Conservation (phyloP, 2,888 invertebrate species). For the Latrodectus elegans region DNA sequence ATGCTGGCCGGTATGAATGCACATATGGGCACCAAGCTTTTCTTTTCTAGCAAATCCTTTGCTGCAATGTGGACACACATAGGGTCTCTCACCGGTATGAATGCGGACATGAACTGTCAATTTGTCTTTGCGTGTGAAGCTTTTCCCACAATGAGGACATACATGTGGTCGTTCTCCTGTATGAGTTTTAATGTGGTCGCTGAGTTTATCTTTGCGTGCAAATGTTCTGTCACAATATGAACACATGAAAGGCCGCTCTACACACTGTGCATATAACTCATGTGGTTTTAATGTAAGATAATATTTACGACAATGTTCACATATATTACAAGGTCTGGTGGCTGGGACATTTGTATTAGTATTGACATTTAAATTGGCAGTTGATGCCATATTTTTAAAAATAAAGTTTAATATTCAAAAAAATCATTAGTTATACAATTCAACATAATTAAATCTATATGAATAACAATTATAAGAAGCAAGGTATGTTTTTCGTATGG, state of each 20-base stretch:
- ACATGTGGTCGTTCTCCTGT: slow-evolving; percentile 60
- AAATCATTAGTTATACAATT: too few relatives aligned
- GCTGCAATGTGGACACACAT: slow-evolving; percentile 54
- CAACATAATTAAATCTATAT: too few relatives aligned
- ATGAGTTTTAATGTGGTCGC: slow-evolving; percentile 55
- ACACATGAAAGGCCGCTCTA: slow-evolving; percentile 60
- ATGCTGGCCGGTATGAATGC: slow-evolving; percentile 56
- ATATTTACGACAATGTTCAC: slow-evolving; percentile 62
- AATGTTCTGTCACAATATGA: slow-evolving; percentile 54
- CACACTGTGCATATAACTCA: slow-evolving; percentile 63
- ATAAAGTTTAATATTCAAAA: too few relatives aligned
- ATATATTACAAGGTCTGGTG: slow-evolving; percentile 61
- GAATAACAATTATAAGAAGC: too few relatives aligned
- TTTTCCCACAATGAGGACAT: slow-evolving; percentile 56
- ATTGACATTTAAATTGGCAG: slow-evolving; percentile 19
- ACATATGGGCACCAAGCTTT: slow-evolving; percentile 58
- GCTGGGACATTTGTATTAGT: slow-evolving; percentile 4
- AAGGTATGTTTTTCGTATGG: too few relatives aligned
- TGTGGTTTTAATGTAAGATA: slow-evolving; percentile 57
- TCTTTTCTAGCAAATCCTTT: slow-evolving; percentile 61
- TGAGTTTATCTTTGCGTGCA: slow-evolving; percentile 59
- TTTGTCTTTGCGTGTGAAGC: slow-evolving; percentile 61
- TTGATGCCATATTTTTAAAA: slow-evolving; percentile 24
- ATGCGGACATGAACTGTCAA: slow-evolving; percentile 52
- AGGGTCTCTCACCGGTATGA: slow-evolving; percentile 60